phyloP scores from a whole-genome alignment of 2,113 vertebrate genomes.

The Coptodon rendalli region DNA sequence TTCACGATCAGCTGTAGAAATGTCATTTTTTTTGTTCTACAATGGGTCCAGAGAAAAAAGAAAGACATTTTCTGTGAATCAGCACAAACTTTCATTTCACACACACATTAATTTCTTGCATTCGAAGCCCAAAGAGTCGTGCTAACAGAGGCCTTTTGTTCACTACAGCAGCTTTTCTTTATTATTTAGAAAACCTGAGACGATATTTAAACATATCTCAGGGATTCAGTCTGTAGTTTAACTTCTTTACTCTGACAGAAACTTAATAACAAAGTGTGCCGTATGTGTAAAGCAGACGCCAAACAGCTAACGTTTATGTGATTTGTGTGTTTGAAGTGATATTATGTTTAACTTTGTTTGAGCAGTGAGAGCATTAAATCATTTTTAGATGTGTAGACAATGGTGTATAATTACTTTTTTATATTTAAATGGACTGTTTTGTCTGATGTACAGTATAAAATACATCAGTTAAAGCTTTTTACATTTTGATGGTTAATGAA shows the following conservation, averaged over 20 bases:
- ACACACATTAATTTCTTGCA: not conserved
- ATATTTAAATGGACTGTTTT: not conserved
- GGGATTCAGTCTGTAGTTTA: not conserved
- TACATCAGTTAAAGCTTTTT: not conserved
- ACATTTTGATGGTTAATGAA: not conserved
- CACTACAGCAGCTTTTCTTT: not conserved
- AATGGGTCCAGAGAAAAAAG: not conserved
- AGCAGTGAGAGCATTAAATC: not conserved
- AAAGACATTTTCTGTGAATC: not conserved
- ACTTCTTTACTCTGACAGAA: not conserved
- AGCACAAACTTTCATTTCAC: not conserved
- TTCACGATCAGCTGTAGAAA: not conserved
- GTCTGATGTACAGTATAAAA: not conserved
- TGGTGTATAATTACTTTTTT: not conserved
- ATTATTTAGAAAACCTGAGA: not conserved
- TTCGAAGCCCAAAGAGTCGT: not conserved
- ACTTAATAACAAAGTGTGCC: not conserved
- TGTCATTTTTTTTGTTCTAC: not conserved
- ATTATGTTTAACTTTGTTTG: not conserved
- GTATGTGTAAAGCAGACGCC: not conserved
- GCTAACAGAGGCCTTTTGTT: not conserved
- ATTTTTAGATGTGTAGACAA: not conserved
- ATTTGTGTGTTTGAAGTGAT: not conserved
- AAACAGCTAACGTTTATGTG: fast-evolving
- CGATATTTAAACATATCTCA: not conserved